Conservation (phyloP, 2,797 vertebrate genomes). For the Microhierax caerulescens region DNA sequence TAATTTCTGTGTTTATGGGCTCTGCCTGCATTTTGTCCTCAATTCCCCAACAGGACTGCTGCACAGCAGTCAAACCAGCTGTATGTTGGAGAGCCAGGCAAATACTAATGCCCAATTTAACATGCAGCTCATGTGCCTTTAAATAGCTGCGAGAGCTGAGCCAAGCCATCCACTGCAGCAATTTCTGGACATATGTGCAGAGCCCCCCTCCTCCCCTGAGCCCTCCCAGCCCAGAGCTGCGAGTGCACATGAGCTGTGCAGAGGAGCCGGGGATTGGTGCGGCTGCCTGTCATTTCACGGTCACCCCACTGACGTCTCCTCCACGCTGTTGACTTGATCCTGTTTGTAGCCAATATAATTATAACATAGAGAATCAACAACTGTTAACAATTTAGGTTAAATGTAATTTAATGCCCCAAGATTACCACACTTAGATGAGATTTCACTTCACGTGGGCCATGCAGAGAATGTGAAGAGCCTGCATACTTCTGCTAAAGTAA, state of each 20-base stretch:
- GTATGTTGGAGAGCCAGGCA: neutral
- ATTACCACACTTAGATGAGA: neutral
- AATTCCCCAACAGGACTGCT: neutral
- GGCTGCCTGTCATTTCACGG: constrained; percentile 17
- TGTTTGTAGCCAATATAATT: constrained; percentile 13
- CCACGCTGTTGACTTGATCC: neutral
- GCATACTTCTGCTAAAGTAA: constrained; percentile 25
- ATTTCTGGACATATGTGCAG: constrained; percentile 44
- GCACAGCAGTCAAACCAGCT: neutral
- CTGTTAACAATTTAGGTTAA: constrained; percentile 38
- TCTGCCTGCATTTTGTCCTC: neutral
- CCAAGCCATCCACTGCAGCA: constrained; percentile 46
- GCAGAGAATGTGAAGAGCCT: neutral
- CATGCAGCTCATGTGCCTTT: constrained; percentile 62
- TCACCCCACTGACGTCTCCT: constrained; percentile 56
- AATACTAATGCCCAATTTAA: constrained; percentile 42
- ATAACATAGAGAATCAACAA: constrained; percentile 24
- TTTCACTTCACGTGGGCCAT: neutral
- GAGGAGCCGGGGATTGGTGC: neutral
- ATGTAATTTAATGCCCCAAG: neutral
- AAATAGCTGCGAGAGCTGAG: constrained; percentile 2
- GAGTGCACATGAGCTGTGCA: accelerated
- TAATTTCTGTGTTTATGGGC: neutral
- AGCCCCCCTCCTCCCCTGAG: neutral
- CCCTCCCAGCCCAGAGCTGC: neutral